Conservation (phyloP, 1,140 invertebrate genomes). For the Drosophila mojavensis region DNA sequence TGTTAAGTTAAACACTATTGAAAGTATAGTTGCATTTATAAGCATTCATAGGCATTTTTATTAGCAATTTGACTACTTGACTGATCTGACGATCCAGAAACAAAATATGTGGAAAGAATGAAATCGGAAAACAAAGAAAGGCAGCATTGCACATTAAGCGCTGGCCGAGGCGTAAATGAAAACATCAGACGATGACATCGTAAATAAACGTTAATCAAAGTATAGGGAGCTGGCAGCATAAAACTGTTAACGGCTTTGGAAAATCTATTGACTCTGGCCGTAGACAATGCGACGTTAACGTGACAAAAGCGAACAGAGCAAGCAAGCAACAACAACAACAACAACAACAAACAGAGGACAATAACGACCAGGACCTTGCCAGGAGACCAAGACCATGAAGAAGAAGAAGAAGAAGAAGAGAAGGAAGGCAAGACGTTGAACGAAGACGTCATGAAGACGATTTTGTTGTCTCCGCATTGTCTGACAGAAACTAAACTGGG, state of each 20-base stretch:
- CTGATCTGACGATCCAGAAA: slow-evolving; percentile 1
- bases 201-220: slow-evolving; percentile 44
- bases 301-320: slow-evolving; percentile 22
- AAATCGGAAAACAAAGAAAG: no score
- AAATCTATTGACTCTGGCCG: slow-evolving; percentile 50
- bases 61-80: slow-evolving; percentile 21
- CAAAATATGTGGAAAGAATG: no score
- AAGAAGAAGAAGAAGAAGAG: neutral
- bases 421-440: slow-evolving; percentile 9
- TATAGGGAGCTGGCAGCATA: slow-evolving; percentile 20
- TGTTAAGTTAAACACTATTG: neutral
- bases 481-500: slow-evolving; percentile 38
- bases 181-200: slow-evolving; percentile 45
- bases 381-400: neutral
- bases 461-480: slow-evolving; percentile 46
- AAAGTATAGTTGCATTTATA: neutral
- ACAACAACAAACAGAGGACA: slow-evolving; percentile 2
- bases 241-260: slow-evolving; percentile 48
- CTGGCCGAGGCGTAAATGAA: slow-evolving; percentile 37
- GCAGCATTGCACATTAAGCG: slow-evolving; percentile 18
- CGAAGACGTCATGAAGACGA: slow-evolving; percentile 28
- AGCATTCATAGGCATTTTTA: slow-evolving; percentile 9
- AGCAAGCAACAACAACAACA: slow-evolving; percentile 1
- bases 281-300: slow-evolving; percentile 41
- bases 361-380: slow-evolving; percentile 12